Evolutionary conservation across 2,888 invertebrate species (phyloP), one percentile per base, ranked within the genome.

Genomic region (Aleiodes testaceus): DNA sequence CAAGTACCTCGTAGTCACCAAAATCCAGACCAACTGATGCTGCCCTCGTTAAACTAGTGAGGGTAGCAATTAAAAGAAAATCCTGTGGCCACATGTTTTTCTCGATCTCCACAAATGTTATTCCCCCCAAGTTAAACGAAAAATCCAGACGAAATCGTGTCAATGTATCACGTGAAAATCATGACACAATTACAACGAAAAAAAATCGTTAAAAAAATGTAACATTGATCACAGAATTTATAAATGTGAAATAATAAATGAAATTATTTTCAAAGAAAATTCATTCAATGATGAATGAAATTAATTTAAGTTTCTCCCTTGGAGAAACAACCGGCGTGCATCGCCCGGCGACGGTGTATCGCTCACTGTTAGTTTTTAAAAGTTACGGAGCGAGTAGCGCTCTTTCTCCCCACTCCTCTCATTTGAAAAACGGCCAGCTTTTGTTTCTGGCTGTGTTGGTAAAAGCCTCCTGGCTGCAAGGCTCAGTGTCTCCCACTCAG

Each of bases 1-100:
- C 72, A 7, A 84, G 74, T 71, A 81, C 74, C 68, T 85, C 86
- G 75, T 86, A 85, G 77, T 86, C 85, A 63, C 77, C 78, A 49
- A 74, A 69, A 69, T 76, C 77, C 36, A 76, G 66, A 59, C 74
- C 74, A 65, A 84, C 79, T 45, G 84, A 80, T 30, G 84, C 79
- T 45, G 77, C 79, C 67, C 69, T 74, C 16, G 78, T 76, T 65
- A 75, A 72, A 69, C 74, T 76, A 47, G 70, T 74, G 70, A 79
- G 75, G 61, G 80, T 80, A 61, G 78, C 82, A 64, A 82, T 73
- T 68, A 79, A 75, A 73, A 81, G 74, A 42, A 80, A 73, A 69
- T 82, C 78, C 70, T 79, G 72, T 52, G 81, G 78, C 74, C 80
- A 74, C 82, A 82, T 82, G 75, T 71, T 78, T 7, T 47, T 36